Evolutionary conservation across 1,140 invertebrate genomes (phyloP).

Genomic region (Lepeophtheirus salmonis): DNA sequence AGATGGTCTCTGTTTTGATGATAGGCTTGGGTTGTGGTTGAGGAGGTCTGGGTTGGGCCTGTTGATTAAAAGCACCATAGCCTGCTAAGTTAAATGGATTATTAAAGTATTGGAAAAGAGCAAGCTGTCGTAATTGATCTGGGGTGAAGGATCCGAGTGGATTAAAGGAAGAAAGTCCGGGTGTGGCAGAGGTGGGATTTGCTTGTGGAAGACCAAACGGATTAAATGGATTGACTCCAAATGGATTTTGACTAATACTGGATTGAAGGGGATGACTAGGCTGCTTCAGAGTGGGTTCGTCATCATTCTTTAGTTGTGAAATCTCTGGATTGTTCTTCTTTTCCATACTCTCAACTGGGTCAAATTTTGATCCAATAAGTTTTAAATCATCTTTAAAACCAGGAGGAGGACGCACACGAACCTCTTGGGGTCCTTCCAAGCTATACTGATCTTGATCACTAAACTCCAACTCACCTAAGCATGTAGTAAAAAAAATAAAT

Average conservation of each 20-base stretch:
- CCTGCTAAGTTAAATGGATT: constrained; percentile 2
- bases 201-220: background rate
- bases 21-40: constrained; percentile 50
- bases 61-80: constrained; percentile 5
- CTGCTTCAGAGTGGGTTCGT: background rate
- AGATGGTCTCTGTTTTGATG: constrained; percentile 47
- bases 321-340: constrained; percentile 15
- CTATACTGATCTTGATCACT: constrained; percentile 17
- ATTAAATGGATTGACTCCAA: background rate
- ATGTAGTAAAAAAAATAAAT: no score
- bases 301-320: constrained; percentile 4
- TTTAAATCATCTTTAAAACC: constrained; percentile 15
- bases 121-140: constrained; percentile 7
- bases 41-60: background rate
- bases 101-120: constrained; percentile 10
- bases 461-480: constrained; percentile 17
- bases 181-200: background rate
- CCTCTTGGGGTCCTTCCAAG: constrained; percentile 7
- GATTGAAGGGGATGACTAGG: background rate
- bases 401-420: constrained; percentile 14
- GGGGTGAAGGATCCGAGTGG: background rate
- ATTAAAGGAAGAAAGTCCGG: background rate
- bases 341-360: constrained; percentile 12
- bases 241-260: constrained; percentile 1
- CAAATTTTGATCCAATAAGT: constrained; percentile 14